Base-by-base conservation (phyloP, 2,113 vertebrate genomes). In the Struthidea cinerea region DNA sequence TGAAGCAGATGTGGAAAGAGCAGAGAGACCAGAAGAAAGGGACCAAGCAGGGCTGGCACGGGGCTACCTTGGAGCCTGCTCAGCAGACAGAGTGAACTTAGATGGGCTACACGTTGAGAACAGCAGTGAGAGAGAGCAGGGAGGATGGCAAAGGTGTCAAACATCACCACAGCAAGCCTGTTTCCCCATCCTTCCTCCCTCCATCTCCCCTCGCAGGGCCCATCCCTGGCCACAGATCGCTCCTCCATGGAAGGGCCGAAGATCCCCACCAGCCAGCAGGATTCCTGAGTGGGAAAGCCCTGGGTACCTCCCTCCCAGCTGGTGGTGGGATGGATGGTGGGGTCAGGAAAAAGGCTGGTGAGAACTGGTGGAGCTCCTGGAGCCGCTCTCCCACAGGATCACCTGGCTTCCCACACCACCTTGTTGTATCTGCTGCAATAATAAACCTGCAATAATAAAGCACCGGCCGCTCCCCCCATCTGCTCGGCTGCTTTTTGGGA, bases 401-500 rank as follows among this genome's bases (percentile, higher is more conserved):
- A 2, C 87, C 92, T 63, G 59, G 84, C 68, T 94, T 95, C 64
- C 75, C 6, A 23, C 85, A 84, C 7, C 64, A 50, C 20, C 14
- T 56, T 19, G 7, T 46, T 85, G 63, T 70, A 93, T 49, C 52
- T 12, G 7, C 80, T 92, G 83, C 83, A 73, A n/a, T 75, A 81
- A 95, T 89, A 96, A 95, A 96, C 27, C 44, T 90, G 89, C 56
- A 52, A 77, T 27, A 60, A 69, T 61, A 78, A 87, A 69, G 44
- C 5, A 52, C 16, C 32, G 44, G 71, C 74, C 1, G 0, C n/a
- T 44, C 10, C 6, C 33, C 41, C 33, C 4, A 1, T 55, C 27
- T 80, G 70, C 75, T 52, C 0, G 0, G 32, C 83, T 80, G 64
- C 49, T 71, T 67, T 30, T 14, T 2, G 6, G 42, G 24, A 63